A percentile compares a stretch with the other conserved stretches of the same genome.
phyloP scores from a whole-genome alignment of 2,888 invertebrate species.

The Agrochola lota region DNA sequence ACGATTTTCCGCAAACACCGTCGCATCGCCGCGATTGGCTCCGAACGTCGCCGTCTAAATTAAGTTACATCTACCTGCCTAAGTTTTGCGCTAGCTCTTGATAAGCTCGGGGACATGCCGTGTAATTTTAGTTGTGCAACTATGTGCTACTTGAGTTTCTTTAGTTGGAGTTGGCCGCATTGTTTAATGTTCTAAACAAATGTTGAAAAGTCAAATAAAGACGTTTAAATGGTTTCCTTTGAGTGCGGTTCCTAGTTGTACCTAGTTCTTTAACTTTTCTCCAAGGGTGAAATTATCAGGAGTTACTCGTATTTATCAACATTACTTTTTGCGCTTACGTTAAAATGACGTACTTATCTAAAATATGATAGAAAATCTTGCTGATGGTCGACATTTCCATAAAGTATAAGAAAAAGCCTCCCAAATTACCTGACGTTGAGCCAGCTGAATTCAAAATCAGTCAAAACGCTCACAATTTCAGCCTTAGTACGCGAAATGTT shows the following conservation, averaged over 20 bases:
- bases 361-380: constrained; percentile 50
- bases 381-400: constrained; percentile 55
- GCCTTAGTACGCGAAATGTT: constrained; percentile 34
- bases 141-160: constrained; percentile 46
- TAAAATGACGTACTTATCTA: constrained; percentile 47
- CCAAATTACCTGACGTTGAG: constrained; percentile 62
- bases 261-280: constrained; percentile 15
- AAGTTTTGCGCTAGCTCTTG: constrained; percentile 72
- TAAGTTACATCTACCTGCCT: constrained; percentile 81
- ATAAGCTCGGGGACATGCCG: constrained; percentile 60
- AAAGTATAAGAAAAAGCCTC: constrained; percentile 55
- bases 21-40: constrained; percentile 76
- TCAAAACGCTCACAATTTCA: constrained; percentile 55
- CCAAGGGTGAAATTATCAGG: neutral
- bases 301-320: constrained; percentile 27
- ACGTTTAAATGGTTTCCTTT: constrained; percentile 28
- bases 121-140: constrained; percentile 58
- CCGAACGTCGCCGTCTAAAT: constrained; percentile 79
- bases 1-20: constrained; percentile 80
- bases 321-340: constrained; percentile 17
- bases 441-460: constrained; percentile 64
- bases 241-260: constrained; percentile 14
- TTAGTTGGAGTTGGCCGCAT: constrained; percentile 45
- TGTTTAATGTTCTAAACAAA: constrained; percentile 40
- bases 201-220: constrained; percentile 48